phyloP scores from a whole-genome alignment of 2,113 vertebrate species.

The Dromaius novaehollandiae region DNA sequence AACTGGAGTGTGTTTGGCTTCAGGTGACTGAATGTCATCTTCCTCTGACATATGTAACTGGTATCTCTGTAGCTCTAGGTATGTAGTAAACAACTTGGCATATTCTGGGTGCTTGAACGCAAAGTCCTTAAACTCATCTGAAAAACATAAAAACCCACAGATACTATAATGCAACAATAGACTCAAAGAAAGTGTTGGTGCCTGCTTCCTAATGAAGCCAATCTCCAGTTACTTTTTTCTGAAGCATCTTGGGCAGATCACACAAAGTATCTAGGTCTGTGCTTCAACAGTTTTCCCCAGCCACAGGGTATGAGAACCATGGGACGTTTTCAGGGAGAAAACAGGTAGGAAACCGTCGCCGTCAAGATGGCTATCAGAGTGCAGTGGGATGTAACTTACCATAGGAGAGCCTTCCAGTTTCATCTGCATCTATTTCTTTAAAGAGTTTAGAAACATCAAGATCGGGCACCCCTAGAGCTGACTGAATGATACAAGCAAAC shows the following conservation, averaged over 20 bases:
- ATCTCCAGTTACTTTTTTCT: neutral
- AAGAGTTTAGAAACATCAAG: conserved; percentile 90
- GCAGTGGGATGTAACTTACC: conserved; percentile 72
- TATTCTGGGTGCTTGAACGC: conserved; percentile 90
- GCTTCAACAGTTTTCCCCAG: neutral
- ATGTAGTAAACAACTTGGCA: conserved; percentile 94
- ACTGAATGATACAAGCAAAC: conserved; percentile 87
- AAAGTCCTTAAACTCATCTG: conserved; percentile 91
- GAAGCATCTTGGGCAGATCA: neutral
- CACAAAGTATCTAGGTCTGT: neutral
- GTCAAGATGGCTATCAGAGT: neutral
- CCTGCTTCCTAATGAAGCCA: neutral
- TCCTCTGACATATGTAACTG: conserved; percentile 77
- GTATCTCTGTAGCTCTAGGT: conserved; percentile 92
- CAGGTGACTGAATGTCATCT: neutral
- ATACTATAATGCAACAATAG: neutral
- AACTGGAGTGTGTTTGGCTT: neutral
- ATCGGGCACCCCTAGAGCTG: conserved; percentile 87
- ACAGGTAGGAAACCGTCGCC: neutral
- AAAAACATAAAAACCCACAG: neutral
- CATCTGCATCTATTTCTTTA: conserved; percentile 87
- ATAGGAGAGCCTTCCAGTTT: conserved; percentile 86
- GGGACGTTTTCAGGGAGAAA: neutral
- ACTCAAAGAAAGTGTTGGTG: neutral
- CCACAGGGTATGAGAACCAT: neutral